Base-by-base conservation (phyloP, 2,797 vertebrate genomes). In the Octomys mimax region DNA sequence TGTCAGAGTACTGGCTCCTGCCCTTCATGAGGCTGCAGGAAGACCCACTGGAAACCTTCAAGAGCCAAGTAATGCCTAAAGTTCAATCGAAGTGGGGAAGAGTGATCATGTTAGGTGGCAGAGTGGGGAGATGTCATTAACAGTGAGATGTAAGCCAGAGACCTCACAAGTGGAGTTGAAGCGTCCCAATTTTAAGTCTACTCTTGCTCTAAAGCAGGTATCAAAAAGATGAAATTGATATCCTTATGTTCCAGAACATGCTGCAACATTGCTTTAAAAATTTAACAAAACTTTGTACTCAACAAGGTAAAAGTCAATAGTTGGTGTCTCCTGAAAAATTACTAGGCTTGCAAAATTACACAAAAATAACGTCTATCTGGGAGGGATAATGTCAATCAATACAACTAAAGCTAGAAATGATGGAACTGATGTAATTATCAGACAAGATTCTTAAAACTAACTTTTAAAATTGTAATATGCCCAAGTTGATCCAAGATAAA, bases 281-380 rank as follows among this genome's bases (percentile, higher is more conserved):
- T 61, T 31, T 61, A 61, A 33, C 61, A 77, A 81, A 64, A 92
- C 46, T 62, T 78, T 54, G 5, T 73, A 39, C 12, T 70, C 46
- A 46, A 46, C 49, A 85, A 77, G 66, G 5, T 71, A 46, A 87
- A 79, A 64, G 28, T 80, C 18, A 64, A 77, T 39, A 12, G 7
- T 75, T 52, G 26, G 5, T 52, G 92, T 18, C 59, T 26, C 90
- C 33, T 59, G 39, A 87, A 93, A 91, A 87, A n/a, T 93, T 28
- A 85, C 3, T 46, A 93, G 4, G 19, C 24, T 84, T 89, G 26
- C 11, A 77, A 73, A 95, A 64, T 87, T 12, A 18, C 2, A 64
- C 12, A 39, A 71, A 89, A 90, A 79, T 81, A 6, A 36, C 7
- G 59, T 28, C 4, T 83, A 19, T 57, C 26, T 59, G 86, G 13